These are phyloP conservation scores for Tortricodes alternella DNA, from an alignment of 2,888 invertebrate species.

Conservation along the genomic window DNA sequence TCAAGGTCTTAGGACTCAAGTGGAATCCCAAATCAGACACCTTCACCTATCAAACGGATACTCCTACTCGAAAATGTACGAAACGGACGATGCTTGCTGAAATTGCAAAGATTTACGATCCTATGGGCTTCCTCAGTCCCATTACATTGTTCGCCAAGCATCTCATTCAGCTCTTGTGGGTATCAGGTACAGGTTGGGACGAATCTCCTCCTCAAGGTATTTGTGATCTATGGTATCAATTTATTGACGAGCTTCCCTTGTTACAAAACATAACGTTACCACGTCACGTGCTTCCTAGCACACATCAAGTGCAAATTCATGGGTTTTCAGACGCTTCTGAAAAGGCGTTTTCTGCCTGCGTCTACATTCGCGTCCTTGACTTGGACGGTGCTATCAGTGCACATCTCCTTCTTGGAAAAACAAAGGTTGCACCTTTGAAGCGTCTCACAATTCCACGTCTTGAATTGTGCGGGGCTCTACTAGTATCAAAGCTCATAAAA, in stretches of 20 bases:
- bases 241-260: background rate
- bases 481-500: background rate
- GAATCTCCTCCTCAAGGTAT: background rate
- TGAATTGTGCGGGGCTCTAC: background rate
- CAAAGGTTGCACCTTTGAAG: background rate
- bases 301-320: background rate
- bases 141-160: background rate
- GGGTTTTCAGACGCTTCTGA: background rate
- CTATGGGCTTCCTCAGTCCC: background rate
- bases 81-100: background rate
- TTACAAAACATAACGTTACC: background rate
- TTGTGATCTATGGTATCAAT: background rate
- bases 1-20: constrained; percentile 3
- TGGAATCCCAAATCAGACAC: constrained; percentile 3
- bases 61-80: background rate
- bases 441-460: background rate
- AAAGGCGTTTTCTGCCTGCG: background rate
- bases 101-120: background rate
- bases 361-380: background rate
- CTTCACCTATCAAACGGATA: background rate
- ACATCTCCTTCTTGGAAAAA: background rate
- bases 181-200: background rate
- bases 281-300: background rate
- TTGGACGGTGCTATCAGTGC: background rate
- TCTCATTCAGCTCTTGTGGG: background rate